Conservation (phyloP, 2,888 invertebrate species). For the Trichogramma evanescens region DNA sequence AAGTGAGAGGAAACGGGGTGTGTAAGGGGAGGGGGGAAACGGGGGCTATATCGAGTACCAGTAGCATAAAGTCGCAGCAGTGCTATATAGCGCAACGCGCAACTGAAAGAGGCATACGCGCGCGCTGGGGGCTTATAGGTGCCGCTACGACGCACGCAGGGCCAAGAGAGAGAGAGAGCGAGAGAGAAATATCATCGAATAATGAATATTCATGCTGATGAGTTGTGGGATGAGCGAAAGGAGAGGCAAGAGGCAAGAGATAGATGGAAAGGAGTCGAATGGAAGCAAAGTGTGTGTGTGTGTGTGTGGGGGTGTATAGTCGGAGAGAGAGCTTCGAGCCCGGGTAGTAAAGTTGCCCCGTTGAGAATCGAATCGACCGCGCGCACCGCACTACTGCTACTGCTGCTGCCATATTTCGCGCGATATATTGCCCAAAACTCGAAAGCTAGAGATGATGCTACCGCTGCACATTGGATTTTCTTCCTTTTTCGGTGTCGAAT, state of each 20-base stretch:
- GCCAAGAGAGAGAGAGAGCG: constrained; percentile 7
- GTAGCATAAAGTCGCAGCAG: not conserved
- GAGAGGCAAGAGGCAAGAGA: constrained; percentile 38
- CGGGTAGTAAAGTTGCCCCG: constrained; percentile 44
- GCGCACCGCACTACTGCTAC: not conserved
- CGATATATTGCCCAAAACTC: constrained; percentile 34
- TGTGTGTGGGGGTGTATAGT: too few relatives aligned
- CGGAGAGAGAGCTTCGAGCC: not conserved
- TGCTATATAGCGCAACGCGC: too few relatives aligned
- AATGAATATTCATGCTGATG: constrained; percentile 48
- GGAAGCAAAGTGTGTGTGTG: constrained; percentile 22
- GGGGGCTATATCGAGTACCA: not conserved
- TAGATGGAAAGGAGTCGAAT: constrained; percentile 36
- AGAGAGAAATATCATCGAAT: constrained; percentile 46
- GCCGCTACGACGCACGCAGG: constrained; percentile 12
- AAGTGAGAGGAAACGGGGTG: constrained; percentile 21
- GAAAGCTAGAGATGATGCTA: not conserved
- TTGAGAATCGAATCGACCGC: constrained; percentile 40
- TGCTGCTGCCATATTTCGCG: constrained; percentile 41
- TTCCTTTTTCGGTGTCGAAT: not conserved
- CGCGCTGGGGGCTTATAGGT: constrained; percentile 7
- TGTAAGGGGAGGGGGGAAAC: constrained; percentile 21
- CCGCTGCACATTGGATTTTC: constrained; percentile 6
- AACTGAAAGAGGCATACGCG: not conserved
- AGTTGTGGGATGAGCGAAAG: constrained; percentile 41